Percentiles rank a stretch among this genome's conserved stretches.
Conservation (phyloP, 2,797 vertebrate genomes). For the Propithecus perrieri region DNA sequence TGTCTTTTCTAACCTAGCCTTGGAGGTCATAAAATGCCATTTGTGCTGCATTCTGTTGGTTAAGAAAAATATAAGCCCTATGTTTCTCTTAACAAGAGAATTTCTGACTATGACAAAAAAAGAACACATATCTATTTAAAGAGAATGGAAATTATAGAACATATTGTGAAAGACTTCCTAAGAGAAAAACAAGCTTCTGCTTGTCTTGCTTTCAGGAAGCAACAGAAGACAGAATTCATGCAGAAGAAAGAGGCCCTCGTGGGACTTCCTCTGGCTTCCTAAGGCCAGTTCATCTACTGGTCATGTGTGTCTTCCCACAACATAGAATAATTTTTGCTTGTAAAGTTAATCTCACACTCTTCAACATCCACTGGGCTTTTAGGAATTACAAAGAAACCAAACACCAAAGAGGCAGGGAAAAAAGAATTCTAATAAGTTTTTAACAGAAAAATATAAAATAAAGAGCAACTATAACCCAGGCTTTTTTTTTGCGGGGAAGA, state of each 20-base stretch:
- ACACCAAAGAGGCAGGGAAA: no score
- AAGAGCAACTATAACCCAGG: neutral
- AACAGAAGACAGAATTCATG: neutral
- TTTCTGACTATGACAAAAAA: neutral
- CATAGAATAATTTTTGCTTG: neutral
- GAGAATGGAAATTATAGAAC: neutral
- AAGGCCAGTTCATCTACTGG: neutral
- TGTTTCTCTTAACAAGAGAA: neutral
- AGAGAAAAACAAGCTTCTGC: neutral
- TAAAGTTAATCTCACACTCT: neutral
- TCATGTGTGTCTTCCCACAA: neutral
- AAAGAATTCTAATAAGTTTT: neutral
- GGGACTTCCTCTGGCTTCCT: neutral
- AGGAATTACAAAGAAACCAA: neutral
- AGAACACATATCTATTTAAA: neutral
- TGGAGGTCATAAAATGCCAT: neutral
- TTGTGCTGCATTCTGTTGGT: neutral
- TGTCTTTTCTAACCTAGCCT: neutral
- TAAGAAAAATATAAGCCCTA: neutral
- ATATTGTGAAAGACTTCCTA: neutral
- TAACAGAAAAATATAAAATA: neutral
- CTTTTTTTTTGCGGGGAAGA: accelerated
- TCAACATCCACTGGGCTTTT: neutral
- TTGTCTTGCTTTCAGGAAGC: neutral
- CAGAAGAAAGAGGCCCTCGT: neutral